Percentiles rank a stretch among this genome's conserved stretches.
These are phyloP conservation scores for Blastobasis lacticolella DNA, from an alignment of 2,888 invertebrate species.

Conservation along the genomic window DNA sequence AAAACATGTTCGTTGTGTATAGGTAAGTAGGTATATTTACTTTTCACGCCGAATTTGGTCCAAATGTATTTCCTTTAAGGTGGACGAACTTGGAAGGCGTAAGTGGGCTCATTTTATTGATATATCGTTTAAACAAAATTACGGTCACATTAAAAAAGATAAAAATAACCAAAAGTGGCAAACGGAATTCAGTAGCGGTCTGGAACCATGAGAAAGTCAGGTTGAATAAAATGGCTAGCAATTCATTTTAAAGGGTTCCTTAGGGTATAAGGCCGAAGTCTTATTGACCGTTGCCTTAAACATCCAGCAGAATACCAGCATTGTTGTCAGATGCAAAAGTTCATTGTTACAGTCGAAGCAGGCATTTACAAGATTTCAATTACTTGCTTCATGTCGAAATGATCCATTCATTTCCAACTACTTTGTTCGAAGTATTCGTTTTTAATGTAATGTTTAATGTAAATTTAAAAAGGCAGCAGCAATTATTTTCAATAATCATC, in stretches of 20 bases:
- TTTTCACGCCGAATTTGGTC: constrained; percentile 24
- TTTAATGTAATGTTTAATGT: neutral
- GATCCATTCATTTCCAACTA: too few relatives aligned
- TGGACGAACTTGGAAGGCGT: constrained; percentile 23
- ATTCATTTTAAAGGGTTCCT: constrained; percentile 38
- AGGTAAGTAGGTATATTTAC: constrained; percentile 24
- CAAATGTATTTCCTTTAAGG: constrained; percentile 26
- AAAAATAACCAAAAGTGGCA: constrained; percentile 29
- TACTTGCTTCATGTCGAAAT: too few relatives aligned
- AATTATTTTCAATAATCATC: too few relatives aligned
- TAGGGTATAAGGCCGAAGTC: constrained; percentile 2
- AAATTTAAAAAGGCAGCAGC: too few relatives aligned
- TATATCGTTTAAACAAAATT: constrained; percentile 59
- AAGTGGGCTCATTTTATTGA: constrained; percentile 46
- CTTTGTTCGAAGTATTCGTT: too few relatives aligned
- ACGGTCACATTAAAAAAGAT: constrained; percentile 50
- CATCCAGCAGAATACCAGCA: too few relatives aligned
- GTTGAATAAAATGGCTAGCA: constrained; percentile 47
- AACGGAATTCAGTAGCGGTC: constrained; percentile 65
- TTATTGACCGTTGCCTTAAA: too few relatives aligned
- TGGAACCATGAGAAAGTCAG: constrained; percentile 66
- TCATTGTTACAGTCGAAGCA: too few relatives aligned
- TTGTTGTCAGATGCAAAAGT: too few relatives aligned
- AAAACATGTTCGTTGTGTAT: constrained; percentile 26
- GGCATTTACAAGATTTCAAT: too few relatives aligned